A percentile compares a stretch with the other conserved stretches of the same genome.
Evolutionary conservation across 2,888 invertebrate genomes (phyloP).

Genomic region (Xanthorhoe designata): DNA sequence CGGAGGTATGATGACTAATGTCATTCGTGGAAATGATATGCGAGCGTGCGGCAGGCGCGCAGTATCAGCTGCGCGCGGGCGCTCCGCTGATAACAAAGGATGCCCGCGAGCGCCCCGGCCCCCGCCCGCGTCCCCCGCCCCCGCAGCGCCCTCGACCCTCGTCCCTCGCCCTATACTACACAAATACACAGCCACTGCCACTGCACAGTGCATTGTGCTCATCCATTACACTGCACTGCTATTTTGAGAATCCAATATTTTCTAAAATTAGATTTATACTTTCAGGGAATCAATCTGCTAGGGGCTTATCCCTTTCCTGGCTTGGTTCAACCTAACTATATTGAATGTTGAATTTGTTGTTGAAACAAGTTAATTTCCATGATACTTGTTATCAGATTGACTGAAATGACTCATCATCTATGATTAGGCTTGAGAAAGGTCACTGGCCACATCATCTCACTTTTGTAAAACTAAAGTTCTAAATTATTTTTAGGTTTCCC

Average conservation of each 20-base stretch:
- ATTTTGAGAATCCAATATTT: constrained; percentile 82
- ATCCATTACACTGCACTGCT: constrained; percentile 68
- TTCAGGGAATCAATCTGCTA: constrained; percentile 72
- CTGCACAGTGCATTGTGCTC: constrained; percentile 57
- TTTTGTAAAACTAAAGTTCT: constrained; percentile 63
- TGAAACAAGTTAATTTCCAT: constrained; percentile 50
- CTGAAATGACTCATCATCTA: constrained; percentile 78
- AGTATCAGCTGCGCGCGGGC: constrained; percentile 64
- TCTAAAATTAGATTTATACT: constrained; percentile 81
- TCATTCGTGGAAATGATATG: constrained; percentile 83
- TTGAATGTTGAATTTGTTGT: constrained; percentile 43
- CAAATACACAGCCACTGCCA: constrained; percentile 49
- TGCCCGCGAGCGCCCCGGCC: constrained; percentile 50
- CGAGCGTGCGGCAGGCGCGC: constrained; percentile 73
- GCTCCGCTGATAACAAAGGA: constrained; percentile 81
- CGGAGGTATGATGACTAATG: constrained; percentile 84
- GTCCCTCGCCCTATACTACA: constrained; percentile 47
- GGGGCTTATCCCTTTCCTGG: constrained; percentile 66
- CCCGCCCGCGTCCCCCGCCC: constrained; percentile 47
- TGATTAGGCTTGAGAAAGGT: constrained; percentile 78
- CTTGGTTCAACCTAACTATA: constrained; percentile 48
- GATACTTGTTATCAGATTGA: constrained; percentile 52
- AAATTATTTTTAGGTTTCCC: constrained; percentile 87
- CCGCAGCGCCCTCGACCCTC: constrained; percentile 46
- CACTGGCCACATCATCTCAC: constrained; percentile 76